Conservation (phyloP, 1,140 invertebrate genomes). For the Drosophila ercepeae region DNA sequence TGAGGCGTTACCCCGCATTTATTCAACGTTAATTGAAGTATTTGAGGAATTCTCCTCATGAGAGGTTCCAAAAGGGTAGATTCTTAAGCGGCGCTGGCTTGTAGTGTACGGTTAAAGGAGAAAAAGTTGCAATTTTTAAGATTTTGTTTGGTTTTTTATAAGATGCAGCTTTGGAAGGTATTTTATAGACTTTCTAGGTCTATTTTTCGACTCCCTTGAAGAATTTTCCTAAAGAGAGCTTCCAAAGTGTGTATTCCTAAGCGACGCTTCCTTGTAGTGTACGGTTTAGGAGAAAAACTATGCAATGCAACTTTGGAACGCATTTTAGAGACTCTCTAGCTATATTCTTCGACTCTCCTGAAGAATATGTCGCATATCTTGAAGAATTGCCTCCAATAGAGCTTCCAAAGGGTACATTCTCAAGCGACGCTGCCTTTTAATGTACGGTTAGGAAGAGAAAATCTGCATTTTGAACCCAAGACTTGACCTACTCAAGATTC, state of each 20-base stretch:
- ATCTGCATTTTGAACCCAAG: no score
- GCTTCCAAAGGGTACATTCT: background rate
- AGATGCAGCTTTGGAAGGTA: background rate
- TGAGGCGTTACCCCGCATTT: slow-evolving; percentile 1
- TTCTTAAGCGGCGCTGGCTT: background rate
- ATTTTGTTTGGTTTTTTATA: no score
- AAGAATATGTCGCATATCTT: no score
- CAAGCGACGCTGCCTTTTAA: background rate
- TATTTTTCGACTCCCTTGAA: background rate
- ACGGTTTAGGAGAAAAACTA: no score
- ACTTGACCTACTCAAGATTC: background rate
- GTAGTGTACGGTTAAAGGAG: background rate
- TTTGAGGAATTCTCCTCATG: background rate
- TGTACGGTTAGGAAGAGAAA: background rate
- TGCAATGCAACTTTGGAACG: no score
- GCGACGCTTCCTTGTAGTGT: no score
- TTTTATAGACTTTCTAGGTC: background rate
- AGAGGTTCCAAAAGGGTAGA: background rate
- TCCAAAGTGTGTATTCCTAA: no score
- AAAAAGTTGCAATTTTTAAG: background rate
- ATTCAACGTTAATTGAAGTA: background rate
- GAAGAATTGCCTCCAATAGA: background rate
- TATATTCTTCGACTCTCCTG: no score
- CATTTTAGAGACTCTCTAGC: no score
- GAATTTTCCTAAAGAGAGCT: no score